Evolutionary conservation across 2,113 vertebrate genomes (phyloP).

Genomic region (Phycodurus eques): DNA sequence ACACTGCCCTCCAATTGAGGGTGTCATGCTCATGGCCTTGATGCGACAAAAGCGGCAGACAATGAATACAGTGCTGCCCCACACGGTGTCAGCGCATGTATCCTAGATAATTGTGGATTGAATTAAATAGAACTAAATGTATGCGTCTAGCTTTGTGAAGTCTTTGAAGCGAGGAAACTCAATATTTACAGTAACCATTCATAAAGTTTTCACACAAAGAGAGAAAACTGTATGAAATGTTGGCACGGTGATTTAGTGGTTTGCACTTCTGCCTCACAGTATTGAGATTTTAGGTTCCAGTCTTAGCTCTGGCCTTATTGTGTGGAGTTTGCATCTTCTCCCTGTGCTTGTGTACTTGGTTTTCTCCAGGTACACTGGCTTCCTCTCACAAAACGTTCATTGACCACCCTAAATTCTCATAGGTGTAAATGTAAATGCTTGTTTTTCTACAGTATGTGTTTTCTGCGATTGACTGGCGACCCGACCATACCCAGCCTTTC

Average conservation of each 20-base stretch:
- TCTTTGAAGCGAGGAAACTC: not conserved
- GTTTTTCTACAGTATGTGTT: no score
- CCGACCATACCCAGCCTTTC: no score
- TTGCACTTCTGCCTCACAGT: not conserved
- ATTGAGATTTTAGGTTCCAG: not conserved
- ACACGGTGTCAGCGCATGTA: conserved; percentile 44
- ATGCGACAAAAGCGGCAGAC: conserved; percentile 48
- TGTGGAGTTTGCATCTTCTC: no score
- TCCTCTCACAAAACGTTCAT: not conserved
- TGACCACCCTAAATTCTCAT: no score
- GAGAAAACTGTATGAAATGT: no score
- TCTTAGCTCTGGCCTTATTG: not conserved
- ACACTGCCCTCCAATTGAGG: conserved; percentile 28
- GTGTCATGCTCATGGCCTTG: conserved; percentile 57
- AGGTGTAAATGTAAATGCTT: no score
- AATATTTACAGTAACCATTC: not conserved
- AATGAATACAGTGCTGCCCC: conserved; percentile 51
- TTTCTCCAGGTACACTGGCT: not conserved
- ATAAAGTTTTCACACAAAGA: no score
- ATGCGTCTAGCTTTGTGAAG: not conserved
- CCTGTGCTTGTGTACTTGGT: no score
- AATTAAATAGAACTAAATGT: conserved; percentile 42
- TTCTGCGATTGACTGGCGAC: no score
- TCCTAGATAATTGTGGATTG: conserved; percentile 5
- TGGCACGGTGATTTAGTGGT: no score